Evolutionary conservation across 2,888 invertebrate genomes (phyloP).

Genomic region (Drosophila multiciliata): DNA sequence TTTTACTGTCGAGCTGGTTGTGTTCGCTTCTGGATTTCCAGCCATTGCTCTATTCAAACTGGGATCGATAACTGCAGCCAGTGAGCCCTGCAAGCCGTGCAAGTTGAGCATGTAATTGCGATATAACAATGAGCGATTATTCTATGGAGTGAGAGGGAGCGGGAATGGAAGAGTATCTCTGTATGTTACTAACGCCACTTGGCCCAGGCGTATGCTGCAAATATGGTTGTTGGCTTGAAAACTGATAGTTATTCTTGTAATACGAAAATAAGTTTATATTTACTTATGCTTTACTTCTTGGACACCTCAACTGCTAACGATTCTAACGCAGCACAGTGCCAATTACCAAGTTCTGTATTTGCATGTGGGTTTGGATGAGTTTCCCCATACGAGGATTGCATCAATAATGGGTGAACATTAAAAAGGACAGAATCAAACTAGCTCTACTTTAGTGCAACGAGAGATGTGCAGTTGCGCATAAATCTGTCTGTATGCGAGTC

Average conservation of each 20-base stretch:
- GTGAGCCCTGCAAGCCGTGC: slow-evolving; percentile 23
- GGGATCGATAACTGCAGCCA: slow-evolving; percentile 26
- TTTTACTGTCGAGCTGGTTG: slow-evolving; percentile 31
- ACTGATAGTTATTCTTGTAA: neutral
- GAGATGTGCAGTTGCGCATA: slow-evolving; percentile 25
- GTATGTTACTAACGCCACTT: neutral
- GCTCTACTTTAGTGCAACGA: slow-evolving; percentile 22
- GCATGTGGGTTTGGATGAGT: neutral
- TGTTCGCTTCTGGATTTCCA: slow-evolving; percentile 29
- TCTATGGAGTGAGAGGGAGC: slow-evolving; percentile 31
- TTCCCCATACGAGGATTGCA: neutral
- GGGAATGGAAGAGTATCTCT: neutral
- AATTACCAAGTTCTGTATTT: neutral
- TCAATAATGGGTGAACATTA: slow-evolving; percentile 2
- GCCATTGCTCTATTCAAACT: slow-evolving; percentile 36
- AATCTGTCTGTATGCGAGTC: neutral
- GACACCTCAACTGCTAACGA: neutral
- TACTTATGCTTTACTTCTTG: slow-evolving; percentile 8
- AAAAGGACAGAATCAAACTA: slow-evolving; percentile 3
- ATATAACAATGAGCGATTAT: slow-evolving; percentile 67
- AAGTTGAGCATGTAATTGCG: slow-evolving; percentile 63
- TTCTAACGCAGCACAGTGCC: neutral
- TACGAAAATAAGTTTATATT: slow-evolving; percentile 14
- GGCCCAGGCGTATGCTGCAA: slow-evolving; percentile 8
- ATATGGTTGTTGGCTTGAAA: neutral